Conservation (phyloP, 1,140 invertebrate species). For the Pseudachorutes palmiensis region DNA sequence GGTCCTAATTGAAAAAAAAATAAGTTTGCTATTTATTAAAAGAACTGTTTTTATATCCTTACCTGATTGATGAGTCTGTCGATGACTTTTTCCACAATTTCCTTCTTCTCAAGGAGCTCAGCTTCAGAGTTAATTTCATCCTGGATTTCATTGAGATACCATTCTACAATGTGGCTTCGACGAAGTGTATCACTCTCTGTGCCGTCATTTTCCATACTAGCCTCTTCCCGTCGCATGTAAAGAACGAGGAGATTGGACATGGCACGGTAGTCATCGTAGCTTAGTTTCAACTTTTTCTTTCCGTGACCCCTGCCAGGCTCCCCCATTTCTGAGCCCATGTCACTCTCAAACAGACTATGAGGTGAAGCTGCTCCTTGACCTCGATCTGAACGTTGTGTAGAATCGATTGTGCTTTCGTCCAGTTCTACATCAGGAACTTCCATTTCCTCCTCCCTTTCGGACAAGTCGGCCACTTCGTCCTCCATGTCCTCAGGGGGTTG, state of each 20-base stretch:
- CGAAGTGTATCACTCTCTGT: slow-evolving; percentile 56
- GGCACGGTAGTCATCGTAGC: slow-evolving; percentile 89
- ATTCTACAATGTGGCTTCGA: slow-evolving; percentile 77
- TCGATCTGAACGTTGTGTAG: not conserved
- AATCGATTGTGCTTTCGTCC: slow-evolving; percentile 13
- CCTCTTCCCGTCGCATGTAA: slow-evolving; percentile 78
- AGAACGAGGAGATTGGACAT: slow-evolving; percentile 84
- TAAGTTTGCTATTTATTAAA: not conserved
- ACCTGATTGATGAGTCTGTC: slow-evolving; percentile 84
- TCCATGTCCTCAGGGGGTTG: slow-evolving; percentile 47
- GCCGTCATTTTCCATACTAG: slow-evolving; percentile 52
- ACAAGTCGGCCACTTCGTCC: slow-evolving; percentile 42
- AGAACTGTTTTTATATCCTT: slow-evolving; percentile 43
- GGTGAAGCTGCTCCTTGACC: slow-evolving; percentile 12
- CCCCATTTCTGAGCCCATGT: not conserved
- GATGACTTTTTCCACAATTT: slow-evolving; percentile 89
- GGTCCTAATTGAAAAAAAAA: slow-evolving; percentile 55
- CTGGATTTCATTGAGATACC: slow-evolving; percentile 88
- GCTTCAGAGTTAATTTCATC: slow-evolving; percentile 82
- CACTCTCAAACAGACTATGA: slow-evolving; percentile 29
- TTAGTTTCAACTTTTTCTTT: slow-evolving; percentile 81
- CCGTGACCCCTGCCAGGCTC: not conserved
- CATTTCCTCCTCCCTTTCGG: slow-evolving; percentile 24
- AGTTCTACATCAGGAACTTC: slow-evolving; percentile 39
- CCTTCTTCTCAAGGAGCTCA: slow-evolving; percentile 80